Evolutionary conservation across 2,113 vertebrate genomes (phyloP).

Genomic region (Ceuthmochares aereus): DNA sequence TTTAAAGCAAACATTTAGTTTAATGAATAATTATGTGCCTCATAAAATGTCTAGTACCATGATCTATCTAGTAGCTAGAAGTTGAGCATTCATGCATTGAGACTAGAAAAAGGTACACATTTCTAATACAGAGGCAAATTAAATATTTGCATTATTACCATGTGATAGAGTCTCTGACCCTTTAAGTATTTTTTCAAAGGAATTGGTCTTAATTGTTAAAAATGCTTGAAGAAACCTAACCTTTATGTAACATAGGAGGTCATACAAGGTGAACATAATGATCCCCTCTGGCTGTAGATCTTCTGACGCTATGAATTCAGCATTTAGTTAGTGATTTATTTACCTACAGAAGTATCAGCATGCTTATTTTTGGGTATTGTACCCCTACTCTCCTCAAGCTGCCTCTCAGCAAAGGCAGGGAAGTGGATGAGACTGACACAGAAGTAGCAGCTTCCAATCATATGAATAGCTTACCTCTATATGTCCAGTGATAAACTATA

Average conservation of each 20-base stretch:
- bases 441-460: neutral
- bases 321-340: neutral
- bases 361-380: neutral
- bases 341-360: neutral
- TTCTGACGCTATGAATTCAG: neutral
- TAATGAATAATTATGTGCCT: constrained; percentile 8
- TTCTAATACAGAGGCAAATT: neutral
- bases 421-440: neutral
- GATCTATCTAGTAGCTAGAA: neutral
- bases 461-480: neutral
- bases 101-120: neutral
- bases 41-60: neutral
- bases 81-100: neutral
- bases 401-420: neutral
- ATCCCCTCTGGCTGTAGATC: neutral
- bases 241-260: constrained; percentile 7
- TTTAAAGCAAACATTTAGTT: constrained; percentile 15
- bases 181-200: neutral
- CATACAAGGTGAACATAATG: constrained; percentile 23
- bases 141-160: neutral
- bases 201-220: neutral
- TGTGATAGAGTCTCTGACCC: neutral
- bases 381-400: neutral
- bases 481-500: neutral
- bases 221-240: neutral